A percentile compares a stretch with the other conserved stretches of the same genome.
Conservation (phyloP, 1,140 invertebrate genomes). For the Diabrotica virgifera region DNA sequence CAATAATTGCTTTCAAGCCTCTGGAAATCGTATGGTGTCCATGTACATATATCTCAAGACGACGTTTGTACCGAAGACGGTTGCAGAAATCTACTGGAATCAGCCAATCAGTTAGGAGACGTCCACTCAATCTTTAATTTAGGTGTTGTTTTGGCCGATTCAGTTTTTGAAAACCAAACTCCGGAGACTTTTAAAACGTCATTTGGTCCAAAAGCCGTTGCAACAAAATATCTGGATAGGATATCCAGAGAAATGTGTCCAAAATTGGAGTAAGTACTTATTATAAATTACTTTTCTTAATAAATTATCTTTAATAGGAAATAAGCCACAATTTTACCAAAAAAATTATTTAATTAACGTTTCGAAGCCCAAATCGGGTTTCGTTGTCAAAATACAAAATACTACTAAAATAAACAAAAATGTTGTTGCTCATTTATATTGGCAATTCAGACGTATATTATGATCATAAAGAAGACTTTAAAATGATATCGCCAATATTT, state of each 20-base stretch:
- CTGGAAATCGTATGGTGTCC: conserved; percentile 63
- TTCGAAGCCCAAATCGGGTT: too few species aligned
- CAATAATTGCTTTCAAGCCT: too few species aligned
- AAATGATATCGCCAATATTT: too few species aligned
- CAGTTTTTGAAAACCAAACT: conserved; percentile 62
- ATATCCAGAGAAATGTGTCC: conserved; percentile 58
- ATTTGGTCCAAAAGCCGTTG: conserved; percentile 58
- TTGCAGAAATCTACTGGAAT: conserved; percentile 59
- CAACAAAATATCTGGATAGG: conserved; percentile 60
- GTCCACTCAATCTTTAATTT: conserved; percentile 82
- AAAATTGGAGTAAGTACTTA: conserved; percentile 41
- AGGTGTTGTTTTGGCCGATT: conserved; percentile 67
- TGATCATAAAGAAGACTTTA: too few species aligned
- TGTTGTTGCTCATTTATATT: too few species aligned
- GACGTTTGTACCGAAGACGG: conserved; percentile 63
- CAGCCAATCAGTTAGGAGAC: conserved; percentile 59
- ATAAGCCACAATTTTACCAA: too few species aligned
- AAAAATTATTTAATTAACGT: too few species aligned
- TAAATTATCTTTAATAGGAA: too few species aligned
- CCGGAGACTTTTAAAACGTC: conserved; percentile 56
- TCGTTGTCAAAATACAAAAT: too few species aligned
- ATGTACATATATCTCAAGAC: conserved; percentile 60
- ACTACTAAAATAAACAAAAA: too few species aligned
- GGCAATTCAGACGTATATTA: too few species aligned
- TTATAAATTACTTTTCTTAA: too few species aligned